A percentile compares a stretch with the other conserved stretches of the same genome.
Conservation (phyloP, 2,888 invertebrate species). For the Ashinkailepas kermadecensis region DNA sequence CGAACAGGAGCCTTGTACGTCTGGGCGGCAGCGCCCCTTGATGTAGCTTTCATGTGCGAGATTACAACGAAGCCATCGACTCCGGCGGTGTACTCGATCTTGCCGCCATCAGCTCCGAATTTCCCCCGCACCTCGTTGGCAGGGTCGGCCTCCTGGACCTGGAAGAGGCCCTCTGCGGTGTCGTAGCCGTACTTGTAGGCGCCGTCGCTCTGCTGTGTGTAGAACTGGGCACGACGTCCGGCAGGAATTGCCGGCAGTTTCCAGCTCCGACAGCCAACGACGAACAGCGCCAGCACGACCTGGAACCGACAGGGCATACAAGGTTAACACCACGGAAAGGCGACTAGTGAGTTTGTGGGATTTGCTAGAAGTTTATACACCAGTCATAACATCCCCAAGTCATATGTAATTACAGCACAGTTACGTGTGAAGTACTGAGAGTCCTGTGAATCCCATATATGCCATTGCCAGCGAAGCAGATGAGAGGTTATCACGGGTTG, state of each 20-base stretch:
- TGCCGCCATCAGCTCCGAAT: conserved; percentile 46
- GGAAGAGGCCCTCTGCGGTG: conserved; percentile 62
- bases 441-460: no score
- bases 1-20: conserved; percentile 25
- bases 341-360: no score
- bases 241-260: conserved; percentile 40
- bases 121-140: conserved; percentile 59
- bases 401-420: no score
- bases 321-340: no score
- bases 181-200: conserved; percentile 65
- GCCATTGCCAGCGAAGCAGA: no score
- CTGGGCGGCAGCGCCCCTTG: conserved; percentile 26
- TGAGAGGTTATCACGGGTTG: no score
- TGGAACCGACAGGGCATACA: not conserved
- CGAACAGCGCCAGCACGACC: not conserved
- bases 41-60: conserved; percentile 42
- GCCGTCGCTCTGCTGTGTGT: conserved; percentile 52
- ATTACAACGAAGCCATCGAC: conserved; percentile 68
- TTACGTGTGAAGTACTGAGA: no score
- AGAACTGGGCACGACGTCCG: conserved; percentile 41
- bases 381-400: no score
- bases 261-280: conserved; percentile 35
- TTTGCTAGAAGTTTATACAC: no score
- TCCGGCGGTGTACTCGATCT: conserved; percentile 64
- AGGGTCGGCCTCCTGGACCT: conserved; percentile 55